Evolutionary conservation across 2,113 vertebrate genomes (phyloP), one percentile per base, ranked within the genome.

Genomic region (Salminus brasiliensis): DNA sequence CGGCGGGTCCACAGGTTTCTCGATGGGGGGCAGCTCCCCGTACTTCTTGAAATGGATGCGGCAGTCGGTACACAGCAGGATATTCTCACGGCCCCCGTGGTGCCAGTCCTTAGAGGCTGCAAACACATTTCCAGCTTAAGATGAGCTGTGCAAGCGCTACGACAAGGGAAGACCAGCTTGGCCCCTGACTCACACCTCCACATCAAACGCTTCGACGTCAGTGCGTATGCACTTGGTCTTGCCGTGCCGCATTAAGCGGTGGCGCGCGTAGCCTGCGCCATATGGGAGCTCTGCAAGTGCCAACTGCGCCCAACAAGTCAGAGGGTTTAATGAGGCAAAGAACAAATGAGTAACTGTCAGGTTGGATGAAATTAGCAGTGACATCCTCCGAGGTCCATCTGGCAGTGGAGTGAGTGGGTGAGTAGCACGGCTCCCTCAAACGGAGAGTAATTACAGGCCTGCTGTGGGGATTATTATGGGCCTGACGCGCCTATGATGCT

Each of bases 41-140:
- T 99, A 99, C 68, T 99, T 99, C 92, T 99, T 99, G 92, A 99
- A 99, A 94, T 99, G 97, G 75, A 99, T 96, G 36, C 98, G 95
- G 74, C 98, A 99, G 87, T 99, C 97, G 0, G 97, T 99, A 91
- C 97, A 99, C 82, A 99, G 91, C 59, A 99, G 88, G 84, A 99
- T 98, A 90, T 98, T 99, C 87, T 99, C 98, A 2, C 98, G 92
- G 72, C 97, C 98, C 4, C 98, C 97, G 97, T 98, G 97, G 93
- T 99, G 97, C 98, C 98, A 99, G 92, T 99, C 98, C 92, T 99
- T 99, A 83, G 98, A 99, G 86, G 96, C 97, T 99, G 88, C 23
- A 79, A 85, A 87, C 62, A 78, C 81, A 90, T 88, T 87, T 87
- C 87, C 85, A 85, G 83, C 82, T 66, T 63, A 5, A 72, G 84